Base-by-base conservation (phyloP, 2,113 vertebrate genomes). In the Chaenogobius annularis region DNA sequence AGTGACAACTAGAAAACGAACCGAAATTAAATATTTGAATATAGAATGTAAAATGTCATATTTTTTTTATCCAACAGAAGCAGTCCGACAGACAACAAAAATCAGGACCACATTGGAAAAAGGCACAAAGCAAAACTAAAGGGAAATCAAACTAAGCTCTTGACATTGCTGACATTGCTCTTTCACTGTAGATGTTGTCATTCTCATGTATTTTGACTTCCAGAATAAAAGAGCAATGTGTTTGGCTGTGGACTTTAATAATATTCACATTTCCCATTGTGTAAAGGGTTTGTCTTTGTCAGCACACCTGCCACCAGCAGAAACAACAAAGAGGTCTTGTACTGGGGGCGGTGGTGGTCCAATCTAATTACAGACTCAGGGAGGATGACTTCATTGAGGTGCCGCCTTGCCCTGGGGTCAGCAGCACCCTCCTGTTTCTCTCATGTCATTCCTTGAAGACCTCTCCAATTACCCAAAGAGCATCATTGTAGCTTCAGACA, bases 361-460 rank as follows among this genome's bases (percentile, higher is more conserved):
- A 87, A 74, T 90, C 69, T 86, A 91, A 92, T 92, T 90, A 92
- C 69, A 90, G 86, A 80, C 86, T 87, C 83, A 44, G 65, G 72
- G 71, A 82, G 84, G 78, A 88, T 88, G 83, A 90, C 83, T 74
- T 90, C 86, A 90, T 65, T 66, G 65, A 31, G 26, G 70, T 72
- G 75, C 80, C 70, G 77, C 85, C 87, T 72, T 55, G 56, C 76
- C 85, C 83, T 63, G 0, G 70, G 83, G 86, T 48, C 9, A 73
- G 44, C 62, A 64, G n/a, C 48, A 59, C 68, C 35, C 69, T 37
- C 26, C 31, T 72, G 66, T 22, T 37, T 79, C 81, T 83, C 65
- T 74, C 67, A 46, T 78, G 76, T 73, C 20, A 70, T 69, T 12
- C 66, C 17, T 40, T n/a, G 35, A 31, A 22, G 71, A 13, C 47